Evolutionary conservation across 2,797 vertebrate genomes (phyloP).

Genomic region (Mus minutoides): DNA sequence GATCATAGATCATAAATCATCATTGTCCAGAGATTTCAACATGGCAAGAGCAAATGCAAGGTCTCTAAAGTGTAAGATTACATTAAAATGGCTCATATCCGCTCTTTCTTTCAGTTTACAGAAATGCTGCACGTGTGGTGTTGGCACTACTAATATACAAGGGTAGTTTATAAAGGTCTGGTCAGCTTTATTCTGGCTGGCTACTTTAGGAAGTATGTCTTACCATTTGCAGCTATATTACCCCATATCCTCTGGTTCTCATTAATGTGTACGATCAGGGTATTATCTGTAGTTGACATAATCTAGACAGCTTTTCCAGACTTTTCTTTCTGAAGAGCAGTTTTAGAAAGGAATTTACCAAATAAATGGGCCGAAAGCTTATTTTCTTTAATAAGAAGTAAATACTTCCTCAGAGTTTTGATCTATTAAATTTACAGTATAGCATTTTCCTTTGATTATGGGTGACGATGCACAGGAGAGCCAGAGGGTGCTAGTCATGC

Average conservation of each 20-base stretch:
- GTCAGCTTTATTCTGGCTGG: constrained; percentile 44
- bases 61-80: constrained; percentile 40
- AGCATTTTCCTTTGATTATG: constrained; percentile 52
- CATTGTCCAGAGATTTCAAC: constrained; percentile 51
- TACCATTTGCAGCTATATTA: neutral
- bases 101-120: constrained; percentile 31
- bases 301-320: constrained; percentile 56
- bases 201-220: constrained; percentile 50
- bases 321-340: constrained; percentile 31
- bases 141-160: constrained; percentile 39
- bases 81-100: constrained; percentile 37
- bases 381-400: constrained; percentile 63
- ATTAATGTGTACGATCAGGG: neutral
- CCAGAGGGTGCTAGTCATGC: constrained; percentile 59
- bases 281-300: constrained; percentile 18
- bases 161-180: constrained; percentile 43
- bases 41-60: neutral
- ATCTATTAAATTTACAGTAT: constrained; percentile 55
- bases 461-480: constrained; percentile 59
- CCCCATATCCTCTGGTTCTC: neutral
- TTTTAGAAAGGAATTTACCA: constrained; percentile 65
- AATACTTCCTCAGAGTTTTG: constrained; percentile 48
- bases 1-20: neutral
- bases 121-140: constrained; percentile 35
- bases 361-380: constrained; percentile 57